Evolutionary conservation across 2,797 vertebrate genomes (phyloP).

Genomic region (Mallotus villosus): DNA sequence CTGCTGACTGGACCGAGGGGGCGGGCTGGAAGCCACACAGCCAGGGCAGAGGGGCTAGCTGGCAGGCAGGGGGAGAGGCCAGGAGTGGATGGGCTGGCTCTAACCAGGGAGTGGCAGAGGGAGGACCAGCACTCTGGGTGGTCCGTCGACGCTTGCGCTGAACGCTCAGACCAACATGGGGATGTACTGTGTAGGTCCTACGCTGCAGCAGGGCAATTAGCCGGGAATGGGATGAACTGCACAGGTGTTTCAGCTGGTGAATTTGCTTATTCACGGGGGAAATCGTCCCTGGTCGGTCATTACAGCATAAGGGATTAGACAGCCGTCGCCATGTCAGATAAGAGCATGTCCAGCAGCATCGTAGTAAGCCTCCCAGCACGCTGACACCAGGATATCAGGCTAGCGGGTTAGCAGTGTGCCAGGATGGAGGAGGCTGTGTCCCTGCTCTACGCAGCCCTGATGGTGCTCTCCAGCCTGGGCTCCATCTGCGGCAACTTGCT

Average conservation of each 20-base stretch:
- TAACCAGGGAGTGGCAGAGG: neutral
- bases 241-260: too few relatives aligned
- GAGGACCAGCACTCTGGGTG: neutral
- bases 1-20: neutral
- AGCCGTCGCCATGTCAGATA: too few relatives aligned
- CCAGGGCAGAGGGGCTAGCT: neutral
- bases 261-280: neutral
- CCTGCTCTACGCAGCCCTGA: constrained; percentile 47
- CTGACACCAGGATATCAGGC: neutral
- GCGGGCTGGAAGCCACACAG: too few relatives aligned
- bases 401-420: neutral
- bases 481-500: constrained; percentile 65
- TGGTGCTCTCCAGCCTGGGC: constrained; percentile 60
- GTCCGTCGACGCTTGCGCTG: too few relatives aligned
- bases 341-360: neutral
- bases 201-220: too few relatives aligned
- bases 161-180: too few relatives aligned
- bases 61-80: too few relatives aligned
- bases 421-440: constrained; percentile 32
- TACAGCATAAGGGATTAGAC: too few relatives aligned
- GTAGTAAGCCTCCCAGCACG: neutral
- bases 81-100: neutral
- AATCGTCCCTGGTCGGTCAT: neutral
- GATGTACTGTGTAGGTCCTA: too few relatives aligned
- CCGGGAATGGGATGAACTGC: too few relatives aligned